A percentile compares a stretch with the other conserved stretches of the same genome.
These are phyloP conservation scores for Silurus glanis DNA, from an alignment of 2,113 vertebrate species.

Conservation along the genomic window DNA sequence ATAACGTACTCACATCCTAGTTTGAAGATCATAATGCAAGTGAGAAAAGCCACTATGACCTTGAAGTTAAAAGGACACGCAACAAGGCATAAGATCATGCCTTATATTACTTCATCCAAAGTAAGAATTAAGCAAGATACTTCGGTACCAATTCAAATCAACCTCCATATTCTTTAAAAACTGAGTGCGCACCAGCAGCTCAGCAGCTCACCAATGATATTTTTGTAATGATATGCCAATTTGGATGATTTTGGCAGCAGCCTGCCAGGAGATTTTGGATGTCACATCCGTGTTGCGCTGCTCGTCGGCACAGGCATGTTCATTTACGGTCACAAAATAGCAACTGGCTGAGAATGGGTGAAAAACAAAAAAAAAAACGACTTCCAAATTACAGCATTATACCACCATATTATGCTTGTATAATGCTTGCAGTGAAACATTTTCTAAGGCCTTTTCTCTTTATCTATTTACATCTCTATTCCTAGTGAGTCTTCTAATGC, in stretches of 20 bases:
- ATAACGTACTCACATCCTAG: not conserved
- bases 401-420: not conserved
- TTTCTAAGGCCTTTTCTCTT: not conserved
- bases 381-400: not conserved
- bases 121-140: not conserved
- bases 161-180: not conserved
- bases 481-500: not conserved
- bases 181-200: not conserved
- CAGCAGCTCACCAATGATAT: not conserved
- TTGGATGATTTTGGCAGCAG: not conserved
- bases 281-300: not conserved
- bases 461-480: not conserved
- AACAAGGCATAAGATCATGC: not conserved
- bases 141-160: not conserved
- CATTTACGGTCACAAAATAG: constrained; percentile 1
- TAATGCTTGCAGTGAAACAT: constrained; percentile 10
- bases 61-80: not conserved
- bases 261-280: constrained; percentile 8
- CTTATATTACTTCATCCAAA: not conserved
- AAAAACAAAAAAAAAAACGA: not conserved
- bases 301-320: not conserved
- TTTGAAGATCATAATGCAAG: not conserved
- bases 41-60: not conserved
- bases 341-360: not conserved
- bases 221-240: not conserved